phyloP scores from a whole-genome alignment of 2,797 vertebrate genomes.

The Columba guinea region DNA sequence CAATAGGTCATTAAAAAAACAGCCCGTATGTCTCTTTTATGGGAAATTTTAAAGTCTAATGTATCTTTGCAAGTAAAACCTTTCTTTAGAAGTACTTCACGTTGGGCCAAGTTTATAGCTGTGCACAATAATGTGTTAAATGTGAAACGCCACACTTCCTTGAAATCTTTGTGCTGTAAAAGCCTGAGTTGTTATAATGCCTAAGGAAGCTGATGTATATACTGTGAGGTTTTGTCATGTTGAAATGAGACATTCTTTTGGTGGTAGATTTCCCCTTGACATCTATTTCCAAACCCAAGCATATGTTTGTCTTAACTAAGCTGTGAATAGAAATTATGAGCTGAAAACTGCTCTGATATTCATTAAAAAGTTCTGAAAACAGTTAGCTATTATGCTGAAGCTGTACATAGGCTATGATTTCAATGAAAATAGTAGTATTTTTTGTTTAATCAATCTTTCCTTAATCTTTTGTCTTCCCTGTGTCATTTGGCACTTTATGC shows the following conservation, averaged over 20 bases:
- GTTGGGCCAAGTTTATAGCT: background rate
- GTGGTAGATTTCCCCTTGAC: background rate
- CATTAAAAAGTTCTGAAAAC: background rate
- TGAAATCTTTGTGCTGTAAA: background rate
- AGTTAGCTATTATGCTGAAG: background rate
- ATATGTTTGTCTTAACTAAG: background rate
- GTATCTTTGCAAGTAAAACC: background rate
- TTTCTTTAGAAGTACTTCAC: background rate
- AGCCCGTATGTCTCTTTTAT: background rate
- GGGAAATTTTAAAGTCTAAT: background rate
- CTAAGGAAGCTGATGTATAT: background rate
- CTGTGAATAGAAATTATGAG: background rate
- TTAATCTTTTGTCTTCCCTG: background rate
- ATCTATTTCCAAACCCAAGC: background rate
- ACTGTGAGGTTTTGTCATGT: background rate
- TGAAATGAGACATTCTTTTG: background rate
- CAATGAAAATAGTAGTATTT: background rate
- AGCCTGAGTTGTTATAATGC: accelerated
- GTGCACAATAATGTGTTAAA: background rate
- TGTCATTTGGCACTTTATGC: background rate
- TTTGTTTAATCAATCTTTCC: background rate
- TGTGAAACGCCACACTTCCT: background rate
- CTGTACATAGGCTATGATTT: background rate
- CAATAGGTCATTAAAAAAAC: background rate
- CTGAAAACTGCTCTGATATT: background rate